Evolutionary conservation across 2,113 vertebrate species (phyloP), one percentile per base, ranked within the genome.

Genomic region (Colistium nudipinnis): DNA sequence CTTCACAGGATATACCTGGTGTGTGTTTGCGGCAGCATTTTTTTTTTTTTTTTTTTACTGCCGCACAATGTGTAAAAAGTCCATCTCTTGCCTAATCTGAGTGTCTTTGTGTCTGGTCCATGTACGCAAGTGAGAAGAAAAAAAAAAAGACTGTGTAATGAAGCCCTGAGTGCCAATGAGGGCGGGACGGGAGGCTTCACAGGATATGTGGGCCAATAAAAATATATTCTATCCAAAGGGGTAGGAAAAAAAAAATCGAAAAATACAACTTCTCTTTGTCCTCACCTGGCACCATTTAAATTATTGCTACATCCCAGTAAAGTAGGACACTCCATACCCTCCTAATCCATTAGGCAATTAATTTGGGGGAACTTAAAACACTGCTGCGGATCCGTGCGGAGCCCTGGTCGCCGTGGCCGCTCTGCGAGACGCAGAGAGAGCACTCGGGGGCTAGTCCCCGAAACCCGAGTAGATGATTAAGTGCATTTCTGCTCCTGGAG

Each of bases 401-500:
- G 83, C 84, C 83, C 82, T 72, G 59, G 78, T 80, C 49, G 56
- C 63, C 82, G 78, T 80, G 45, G 56, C 63, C 82, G 82, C 80
- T 90, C 75, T 80, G 69, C 78, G 67, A 88, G 74, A 87, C 74
- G n/a, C n/a, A n/a, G n/a, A 54, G 72, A 82, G 88, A 85, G 82
- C 83, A 90, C 90, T 91, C 67, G 66, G 83, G 86, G 90, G 76
- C 85, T n/a, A 87, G 85, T 82, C 76, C 82, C 84, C 73, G 86
- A 88, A 86, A 86, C 89, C 83, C 83, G 86, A 92, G 89, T 88
- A 86, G 88, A 92, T 90, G 90, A 93, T 90, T 90, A 90, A 89
- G 87, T 91, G 88, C 86, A 89, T 90, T 91, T 89, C 83, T 87
- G 85, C 85, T 89, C 85, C n/a, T 83, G 45, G 87, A 89, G 88